Percentiles rank a stretch among this genome's conserved stretches.
Evolutionary conservation across 2,797 vertebrate genomes (phyloP).

Genomic region (Danio choprae): DNA sequence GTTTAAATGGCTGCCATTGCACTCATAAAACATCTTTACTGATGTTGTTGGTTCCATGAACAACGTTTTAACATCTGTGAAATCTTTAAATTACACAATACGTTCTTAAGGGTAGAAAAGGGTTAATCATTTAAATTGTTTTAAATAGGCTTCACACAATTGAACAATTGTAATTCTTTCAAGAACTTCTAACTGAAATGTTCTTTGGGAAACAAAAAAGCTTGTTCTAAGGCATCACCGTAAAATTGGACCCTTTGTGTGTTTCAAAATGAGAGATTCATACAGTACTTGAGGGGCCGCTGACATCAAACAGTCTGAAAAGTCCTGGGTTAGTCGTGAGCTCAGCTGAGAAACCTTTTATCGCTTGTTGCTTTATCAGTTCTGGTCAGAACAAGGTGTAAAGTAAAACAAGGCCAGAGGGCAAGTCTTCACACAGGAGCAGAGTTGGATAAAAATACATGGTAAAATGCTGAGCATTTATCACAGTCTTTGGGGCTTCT

Average conservation of each 20-base stretch:
- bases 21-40: no score
- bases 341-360: not conserved
- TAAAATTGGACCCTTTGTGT: no score
- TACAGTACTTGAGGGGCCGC: not conserved
- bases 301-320: not conserved
- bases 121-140: no score
- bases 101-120: no score
- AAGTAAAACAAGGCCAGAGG: constrained; percentile 1
- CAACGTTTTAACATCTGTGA: no score
- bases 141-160: no score
- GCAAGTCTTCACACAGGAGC: not conserved
- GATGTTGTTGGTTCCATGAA: no score
- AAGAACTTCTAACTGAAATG: no score
- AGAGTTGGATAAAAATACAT: constrained; percentile 15
- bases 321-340: not conserved
- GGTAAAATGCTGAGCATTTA: constrained; percentile 21
- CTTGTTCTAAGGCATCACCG: not conserved
- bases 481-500: constrained; percentile 26
- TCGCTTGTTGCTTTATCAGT: not conserved
- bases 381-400: not conserved
- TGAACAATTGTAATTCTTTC: no score
- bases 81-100: no score
- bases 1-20: no score
- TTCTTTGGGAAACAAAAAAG: not conserved
- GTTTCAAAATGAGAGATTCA: no score